Evolutionary conservation across 2,113 vertebrate genomes (phyloP).

Genomic region (Ranitomeya variabilis): DNA sequence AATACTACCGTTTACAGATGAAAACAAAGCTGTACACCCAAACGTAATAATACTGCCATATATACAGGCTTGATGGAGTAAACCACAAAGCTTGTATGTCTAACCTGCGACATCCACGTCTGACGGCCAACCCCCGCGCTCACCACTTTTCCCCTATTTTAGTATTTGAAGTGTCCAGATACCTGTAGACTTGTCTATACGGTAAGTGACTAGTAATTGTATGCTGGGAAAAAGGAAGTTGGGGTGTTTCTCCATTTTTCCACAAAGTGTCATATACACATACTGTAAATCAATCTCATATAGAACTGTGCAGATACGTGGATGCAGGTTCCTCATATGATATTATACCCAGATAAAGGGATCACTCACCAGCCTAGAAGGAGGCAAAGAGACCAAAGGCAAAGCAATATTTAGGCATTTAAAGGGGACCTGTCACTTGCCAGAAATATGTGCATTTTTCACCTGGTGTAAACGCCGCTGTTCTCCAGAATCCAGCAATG

Average conservation of each 20-base stretch:
- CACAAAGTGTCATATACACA: background rate
- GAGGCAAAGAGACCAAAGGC: background rate
- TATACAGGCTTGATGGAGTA: too few species aligned
- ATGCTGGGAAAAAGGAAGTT: background rate
- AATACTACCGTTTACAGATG: too few species aligned
- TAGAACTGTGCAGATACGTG: background rate
- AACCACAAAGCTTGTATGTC: too few species aligned
- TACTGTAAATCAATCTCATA: background rate
- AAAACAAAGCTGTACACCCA: background rate
- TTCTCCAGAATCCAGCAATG: too few species aligned
- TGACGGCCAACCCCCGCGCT: too few species aligned
- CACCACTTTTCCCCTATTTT: too few species aligned
- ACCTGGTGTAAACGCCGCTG: too few species aligned
- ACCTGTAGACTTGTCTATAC: too few species aligned
- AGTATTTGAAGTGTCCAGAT: too few species aligned
- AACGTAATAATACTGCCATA: background rate
- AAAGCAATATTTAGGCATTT: background rate
- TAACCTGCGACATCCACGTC: too few species aligned
- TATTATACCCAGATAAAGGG: background rate
- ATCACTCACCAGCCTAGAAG: background rate
- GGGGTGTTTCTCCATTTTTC: background rate
- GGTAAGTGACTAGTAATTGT: background rate
- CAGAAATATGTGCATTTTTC: too few species aligned
- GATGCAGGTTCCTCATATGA: background rate
- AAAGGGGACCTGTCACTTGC: too few species aligned